Evolutionary conservation across 2,888 invertebrate genomes (phyloP), one percentile per base, ranked within the genome.

Genomic region (Limnephilus lunatus): DNA sequence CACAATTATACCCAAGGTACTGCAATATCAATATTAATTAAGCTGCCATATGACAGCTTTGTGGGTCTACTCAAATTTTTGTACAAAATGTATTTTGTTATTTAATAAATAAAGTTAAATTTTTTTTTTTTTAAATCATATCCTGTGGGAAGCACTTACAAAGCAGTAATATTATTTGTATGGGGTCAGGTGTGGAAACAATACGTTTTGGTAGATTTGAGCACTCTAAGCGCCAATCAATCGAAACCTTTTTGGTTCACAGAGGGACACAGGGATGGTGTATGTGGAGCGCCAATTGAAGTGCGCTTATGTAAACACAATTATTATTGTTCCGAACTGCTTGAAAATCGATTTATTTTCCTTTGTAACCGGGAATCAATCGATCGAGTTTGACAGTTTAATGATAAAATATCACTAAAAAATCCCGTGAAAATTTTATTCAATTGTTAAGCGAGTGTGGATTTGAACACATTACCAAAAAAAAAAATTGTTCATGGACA

Each of bases 211-310:
- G 32, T 25, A 80, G 88, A 89, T 89, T 89, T 89, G 48, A 86
- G 81, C 81, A 91, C 39, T 68, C 81, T 88, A 90, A 90, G 92
- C 91, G 89, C 91, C 92, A 92, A 91, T 92, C 91, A 92, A 92
- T 92, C 90, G 91, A 89, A 85, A 44, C 86, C 81, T 89, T 48
- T 89, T 87, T 53, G 25, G 53, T 32, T 5, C 15, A 83, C 31
- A 83, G 15, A 12, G 53, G 53, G 53, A 68, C 68, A 85, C 19
- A 15, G 48, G 30, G 53, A 19, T 85, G 30, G 15, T 30, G 30
- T 53, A 19, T 85, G 30, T 4, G 19, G 85, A 35, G 15, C 35
- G 85, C 85, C 85, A 39, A 85, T 85, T 85, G 25, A 25, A 32
- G 31, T 25, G 68, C 68, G 68, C 68, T 68, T 7, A 68, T 0